Evolutionary conservation across 2,888 invertebrate species (phyloP).

Genomic region (Ischnura elegans): DNA sequence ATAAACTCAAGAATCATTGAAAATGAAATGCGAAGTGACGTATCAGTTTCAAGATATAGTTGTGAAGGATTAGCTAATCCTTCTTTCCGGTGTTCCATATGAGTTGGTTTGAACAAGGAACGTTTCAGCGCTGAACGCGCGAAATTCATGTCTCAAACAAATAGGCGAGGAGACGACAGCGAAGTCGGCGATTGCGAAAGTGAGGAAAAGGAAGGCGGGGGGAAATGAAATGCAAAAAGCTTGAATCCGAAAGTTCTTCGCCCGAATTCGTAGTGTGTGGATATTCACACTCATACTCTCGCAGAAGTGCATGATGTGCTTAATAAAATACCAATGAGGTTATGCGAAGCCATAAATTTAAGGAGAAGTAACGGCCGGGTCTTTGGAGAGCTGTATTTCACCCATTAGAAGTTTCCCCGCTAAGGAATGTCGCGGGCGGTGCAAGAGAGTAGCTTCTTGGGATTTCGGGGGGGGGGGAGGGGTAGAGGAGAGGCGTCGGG

Average conservation of each 20-base stretch:
- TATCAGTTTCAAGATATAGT: too few relatives aligned
- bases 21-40: too few relatives aligned
- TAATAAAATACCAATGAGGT: slow-evolving; percentile 59
- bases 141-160: neutral
- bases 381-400: slow-evolving; percentile 42
- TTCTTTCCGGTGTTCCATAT: too few relatives aligned
- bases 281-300: neutral
- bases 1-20: too few relatives aligned
- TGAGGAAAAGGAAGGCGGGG: too few relatives aligned
- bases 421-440: slow-evolving; percentile 53
- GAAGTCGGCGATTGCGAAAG: neutral
- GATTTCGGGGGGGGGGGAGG: neutral
- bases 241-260: neutral
- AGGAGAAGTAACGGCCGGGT: slow-evolving; percentile 12
- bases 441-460: neutral
- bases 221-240: too few relatives aligned
- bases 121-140: too few relatives aligned
- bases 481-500: neutral
- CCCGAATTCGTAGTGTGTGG: slow-evolving; percentile 13
- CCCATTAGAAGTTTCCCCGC: slow-evolving; percentile 59
- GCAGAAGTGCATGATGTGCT: neutral
- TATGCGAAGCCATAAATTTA: slow-evolving; percentile 62
- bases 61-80: too few relatives aligned
- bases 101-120: too few relatives aligned
- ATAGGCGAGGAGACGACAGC: neutral